These are phyloP conservation scores for Todiramphus saurophagus DNA, from an alignment of 2,113 vertebrate genomes.

Conservation along the genomic window DNA sequence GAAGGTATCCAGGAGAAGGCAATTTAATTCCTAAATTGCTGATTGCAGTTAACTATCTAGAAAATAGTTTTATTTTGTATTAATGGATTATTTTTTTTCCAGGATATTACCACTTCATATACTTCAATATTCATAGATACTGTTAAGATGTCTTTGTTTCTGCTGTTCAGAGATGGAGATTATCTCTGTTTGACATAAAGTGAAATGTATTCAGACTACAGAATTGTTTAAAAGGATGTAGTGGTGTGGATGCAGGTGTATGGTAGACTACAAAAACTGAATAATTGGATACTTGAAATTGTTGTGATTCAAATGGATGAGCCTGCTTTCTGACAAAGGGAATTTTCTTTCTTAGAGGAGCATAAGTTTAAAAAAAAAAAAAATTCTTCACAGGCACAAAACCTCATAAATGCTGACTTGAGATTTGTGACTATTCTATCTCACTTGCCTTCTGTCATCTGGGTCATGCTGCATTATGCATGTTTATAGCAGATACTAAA, in stretches of 20 bases:
- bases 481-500: constrained; percentile 20
- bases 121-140: background rate
- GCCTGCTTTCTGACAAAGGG: background rate
- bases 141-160: background rate
- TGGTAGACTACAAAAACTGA: background rate
- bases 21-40: background rate
- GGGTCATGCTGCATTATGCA: background rate
- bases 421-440: background rate
- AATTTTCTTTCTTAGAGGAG: background rate
- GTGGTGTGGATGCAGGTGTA: background rate
- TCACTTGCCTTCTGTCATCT: background rate
- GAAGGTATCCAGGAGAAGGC: background rate
- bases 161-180: background rate
- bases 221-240: background rate
- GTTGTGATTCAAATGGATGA: background rate
- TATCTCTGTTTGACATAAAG: background rate
- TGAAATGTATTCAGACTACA: background rate
- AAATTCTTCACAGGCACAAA: background rate
- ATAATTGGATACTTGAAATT: background rate
- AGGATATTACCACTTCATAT: background rate
- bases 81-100: background rate
- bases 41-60: background rate
- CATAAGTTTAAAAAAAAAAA: background rate
- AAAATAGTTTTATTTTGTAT: background rate
- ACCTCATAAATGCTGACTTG: background rate